Evolutionary conservation across 2,797 vertebrate genomes (phyloP).

Genomic region (Clamator glandarius): DNA sequence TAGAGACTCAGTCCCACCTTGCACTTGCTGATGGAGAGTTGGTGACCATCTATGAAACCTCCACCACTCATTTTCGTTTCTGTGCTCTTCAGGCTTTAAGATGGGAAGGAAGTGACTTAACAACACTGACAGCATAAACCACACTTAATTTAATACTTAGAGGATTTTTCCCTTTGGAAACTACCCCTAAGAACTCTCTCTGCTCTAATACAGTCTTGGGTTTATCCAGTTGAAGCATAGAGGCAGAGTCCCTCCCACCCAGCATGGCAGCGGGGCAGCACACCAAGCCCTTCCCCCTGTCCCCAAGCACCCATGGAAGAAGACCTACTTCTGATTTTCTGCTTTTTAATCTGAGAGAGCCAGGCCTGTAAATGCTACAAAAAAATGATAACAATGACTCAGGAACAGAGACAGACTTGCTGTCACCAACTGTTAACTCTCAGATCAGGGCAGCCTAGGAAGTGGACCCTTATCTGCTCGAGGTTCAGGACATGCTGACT

Average conservation of each 20-base stretch:
- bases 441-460: conserved; percentile 65
- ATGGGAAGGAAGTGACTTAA: not conserved
- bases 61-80: not conserved
- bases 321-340: conserved; percentile 47
- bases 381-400: conserved; percentile 60
- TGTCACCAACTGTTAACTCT: conserved; percentile 70
- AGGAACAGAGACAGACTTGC: conserved; percentile 68
- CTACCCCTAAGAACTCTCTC: not conserved
- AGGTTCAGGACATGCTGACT: conserved; percentile 68
- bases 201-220: not conserved
- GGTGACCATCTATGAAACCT: not conserved
- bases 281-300: not conserved
- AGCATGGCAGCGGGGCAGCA: not conserved
- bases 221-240: not conserved
- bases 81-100: not conserved
- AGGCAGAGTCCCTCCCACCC: not conserved
- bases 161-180: not conserved
- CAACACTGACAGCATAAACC: not conserved
- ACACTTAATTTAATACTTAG: not conserved
- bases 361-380: conserved; percentile 62
- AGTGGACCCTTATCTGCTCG: conserved; percentile 61
- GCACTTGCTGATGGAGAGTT: not conserved
- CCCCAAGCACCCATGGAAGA: not conserved
- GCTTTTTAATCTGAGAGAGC: conserved; percentile 48
- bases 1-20: not conserved